These are phyloP conservation scores for Phaetusa simplex DNA, from an alignment of 2,113 vertebrate species.

Conservation along the genomic window DNA sequence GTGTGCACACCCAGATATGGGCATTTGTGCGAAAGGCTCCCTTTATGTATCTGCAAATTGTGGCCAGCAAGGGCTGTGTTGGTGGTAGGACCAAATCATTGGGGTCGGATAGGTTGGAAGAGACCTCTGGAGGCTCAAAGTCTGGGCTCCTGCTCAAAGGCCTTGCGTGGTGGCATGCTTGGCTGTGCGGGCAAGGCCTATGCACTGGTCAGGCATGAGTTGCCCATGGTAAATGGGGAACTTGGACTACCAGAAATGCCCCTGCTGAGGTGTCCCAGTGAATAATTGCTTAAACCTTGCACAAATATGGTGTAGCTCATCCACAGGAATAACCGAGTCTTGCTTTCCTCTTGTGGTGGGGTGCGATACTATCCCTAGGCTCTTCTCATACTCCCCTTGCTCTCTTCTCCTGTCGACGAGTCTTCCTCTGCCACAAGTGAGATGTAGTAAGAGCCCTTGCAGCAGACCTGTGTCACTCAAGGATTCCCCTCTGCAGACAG, in stretches of 20 bases:
- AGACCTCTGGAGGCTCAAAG: not conserved
- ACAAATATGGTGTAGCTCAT: not conserved
- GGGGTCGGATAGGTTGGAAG: not conserved
- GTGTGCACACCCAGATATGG: accelerated
- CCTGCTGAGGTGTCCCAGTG: not conserved
- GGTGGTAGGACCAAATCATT: not conserved
- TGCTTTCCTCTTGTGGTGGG: not conserved
- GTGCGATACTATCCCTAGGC: not conserved
- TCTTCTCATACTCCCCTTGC: not conserved
- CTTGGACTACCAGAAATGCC: not conserved
- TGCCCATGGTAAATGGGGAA: not conserved
- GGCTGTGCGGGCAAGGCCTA: not conserved
- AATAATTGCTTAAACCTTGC: not conserved
- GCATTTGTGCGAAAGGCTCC: not conserved
- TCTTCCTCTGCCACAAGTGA: not conserved
- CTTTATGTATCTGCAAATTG: not conserved
- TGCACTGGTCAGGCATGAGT: not conserved
- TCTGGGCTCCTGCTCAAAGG: not conserved
- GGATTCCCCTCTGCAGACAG: not conserved
- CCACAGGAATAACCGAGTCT: not conserved
- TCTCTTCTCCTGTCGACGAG: not conserved
- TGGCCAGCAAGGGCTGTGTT: not conserved
- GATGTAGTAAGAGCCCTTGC: not conserved
- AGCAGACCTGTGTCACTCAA: not conserved
- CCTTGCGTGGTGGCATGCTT: not conserved